Evolutionary conservation across 2,888 invertebrate genomes (phyloP).

Genomic region (Acanthosoma haemorrhoidale): DNA sequence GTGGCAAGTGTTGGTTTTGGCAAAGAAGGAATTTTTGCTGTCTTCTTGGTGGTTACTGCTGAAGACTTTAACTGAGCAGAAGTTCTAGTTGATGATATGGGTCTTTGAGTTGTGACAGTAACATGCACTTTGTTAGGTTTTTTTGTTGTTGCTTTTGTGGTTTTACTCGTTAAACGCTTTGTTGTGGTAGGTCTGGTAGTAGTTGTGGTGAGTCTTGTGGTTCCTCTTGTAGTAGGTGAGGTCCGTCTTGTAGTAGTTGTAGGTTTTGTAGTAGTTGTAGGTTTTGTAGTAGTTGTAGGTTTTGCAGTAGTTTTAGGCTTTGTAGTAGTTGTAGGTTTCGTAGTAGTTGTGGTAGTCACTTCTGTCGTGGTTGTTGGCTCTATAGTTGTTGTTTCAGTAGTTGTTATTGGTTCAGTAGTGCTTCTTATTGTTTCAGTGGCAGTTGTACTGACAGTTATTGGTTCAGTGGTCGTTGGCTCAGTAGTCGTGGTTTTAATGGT

Average conservation of each 20-base stretch:
- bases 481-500: slow-evolving; percentile 20
- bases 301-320: not conserved
- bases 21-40: not conserved
- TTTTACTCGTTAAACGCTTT: not conserved
- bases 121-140: not conserved
- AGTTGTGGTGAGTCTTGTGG: not conserved
- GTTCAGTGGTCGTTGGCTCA: slow-evolving; percentile 21
- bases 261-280: not conserved
- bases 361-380: not conserved
- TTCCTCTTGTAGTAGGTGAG: not conserved
- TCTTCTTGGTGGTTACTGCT: not conserved
- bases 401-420: slow-evolving; percentile 28
- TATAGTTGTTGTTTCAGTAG: slow-evolving; percentile 22
- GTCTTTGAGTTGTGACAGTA: not conserved
- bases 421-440: slow-evolving; percentile 21
- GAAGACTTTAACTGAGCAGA: not conserved
- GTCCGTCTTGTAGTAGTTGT: not conserved
- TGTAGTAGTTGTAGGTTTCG: not conserved
- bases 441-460: slow-evolving; percentile 25
- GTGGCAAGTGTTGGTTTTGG: not conserved
- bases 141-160: not conserved
- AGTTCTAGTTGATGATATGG: not conserved
- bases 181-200: not conserved
- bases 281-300: not conserved
- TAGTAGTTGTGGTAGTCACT: slow-evolving; percentile 29